These are phyloP conservation scores for Zophobas atratus DNA, from an alignment of 1,140 invertebrate genomes.

Conservation along the genomic window DNA sequence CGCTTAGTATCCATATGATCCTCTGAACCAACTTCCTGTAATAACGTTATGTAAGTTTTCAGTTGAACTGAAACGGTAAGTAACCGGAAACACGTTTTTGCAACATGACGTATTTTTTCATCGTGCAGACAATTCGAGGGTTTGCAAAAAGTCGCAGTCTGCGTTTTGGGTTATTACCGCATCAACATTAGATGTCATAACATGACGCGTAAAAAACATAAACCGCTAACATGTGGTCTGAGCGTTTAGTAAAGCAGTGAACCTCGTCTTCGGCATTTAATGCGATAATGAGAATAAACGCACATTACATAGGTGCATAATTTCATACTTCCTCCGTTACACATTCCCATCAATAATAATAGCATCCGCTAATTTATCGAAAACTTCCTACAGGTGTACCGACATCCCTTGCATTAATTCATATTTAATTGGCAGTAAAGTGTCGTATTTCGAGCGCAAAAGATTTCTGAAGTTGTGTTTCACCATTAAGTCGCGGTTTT, in stretches of 20 bases:
- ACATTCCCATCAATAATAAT: constrained; percentile 24
- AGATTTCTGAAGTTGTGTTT: not conserved
- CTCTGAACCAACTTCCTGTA: too few species aligned
- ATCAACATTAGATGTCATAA: constrained; percentile 28
- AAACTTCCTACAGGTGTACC: constrained; percentile 38
- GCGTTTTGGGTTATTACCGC: constrained; percentile 9
- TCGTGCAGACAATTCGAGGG: not conserved
- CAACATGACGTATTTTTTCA: constrained; percentile 1
- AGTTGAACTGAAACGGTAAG: too few species aligned
- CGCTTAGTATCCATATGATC: too few species aligned
- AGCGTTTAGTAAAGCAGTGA: not conserved
- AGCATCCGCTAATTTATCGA: constrained; percentile 41
- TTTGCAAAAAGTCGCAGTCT: not conserved
- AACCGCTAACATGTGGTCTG: constrained; percentile 36
- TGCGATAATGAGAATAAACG: not conserved
- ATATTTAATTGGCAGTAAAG: constrained; percentile 44
- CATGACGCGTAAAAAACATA: constrained; percentile 30
- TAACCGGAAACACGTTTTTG: not conserved
- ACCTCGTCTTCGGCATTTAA: not conserved
- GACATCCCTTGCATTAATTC: constrained; percentile 42
- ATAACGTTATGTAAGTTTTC: too few species aligned
- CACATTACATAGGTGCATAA: constrained; percentile 26
- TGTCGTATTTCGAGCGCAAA: constrained; percentile 36
- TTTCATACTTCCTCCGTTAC: constrained; percentile 13
- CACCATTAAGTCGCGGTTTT: constrained; percentile 31